Conservation (phyloP, 2,888 invertebrate genomes). For the Bombylius discolor region DNA sequence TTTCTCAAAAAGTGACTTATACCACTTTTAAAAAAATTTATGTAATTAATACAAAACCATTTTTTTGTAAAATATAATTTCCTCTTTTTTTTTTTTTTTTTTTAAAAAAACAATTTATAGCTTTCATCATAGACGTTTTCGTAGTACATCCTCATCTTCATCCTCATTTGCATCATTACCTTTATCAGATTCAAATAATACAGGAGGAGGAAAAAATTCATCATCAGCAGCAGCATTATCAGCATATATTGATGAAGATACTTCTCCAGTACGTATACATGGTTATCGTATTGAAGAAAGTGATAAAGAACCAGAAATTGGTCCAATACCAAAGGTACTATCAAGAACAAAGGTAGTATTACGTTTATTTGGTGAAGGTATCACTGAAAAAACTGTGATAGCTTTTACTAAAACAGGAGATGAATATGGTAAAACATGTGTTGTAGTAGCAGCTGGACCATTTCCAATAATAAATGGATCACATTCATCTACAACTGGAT, state of each 20-base stretch:
- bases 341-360: constrained; percentile 46
- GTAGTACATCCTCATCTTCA: background rate
- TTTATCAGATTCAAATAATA: background rate
- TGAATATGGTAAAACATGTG: constrained; percentile 45
- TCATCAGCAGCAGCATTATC: background rate
- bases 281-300: constrained; percentile 25
- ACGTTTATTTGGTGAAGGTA: constrained; percentile 60
- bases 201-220: background rate
- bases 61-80: too few relatives aligned
- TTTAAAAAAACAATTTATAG: too few relatives aligned
- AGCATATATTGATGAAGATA: background rate
- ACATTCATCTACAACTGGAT: constrained; percentile 37
- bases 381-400: constrained; percentile 51
- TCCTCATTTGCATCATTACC: background rate
- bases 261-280: constrained; percentile 12
- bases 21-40: too few relatives aligned
- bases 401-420: constrained; percentile 53
- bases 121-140: background rate
- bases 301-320: constrained; percentile 17
- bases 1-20: background rate
- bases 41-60: too few relatives aligned
- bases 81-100: too few relatives aligned
- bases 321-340: constrained; percentile 49
- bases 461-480: constrained; percentile 40
- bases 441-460: constrained; percentile 21